phyloP scores from a whole-genome alignment of 2,797 vertebrate species.

The Neosalanx taihuensis region DNA sequence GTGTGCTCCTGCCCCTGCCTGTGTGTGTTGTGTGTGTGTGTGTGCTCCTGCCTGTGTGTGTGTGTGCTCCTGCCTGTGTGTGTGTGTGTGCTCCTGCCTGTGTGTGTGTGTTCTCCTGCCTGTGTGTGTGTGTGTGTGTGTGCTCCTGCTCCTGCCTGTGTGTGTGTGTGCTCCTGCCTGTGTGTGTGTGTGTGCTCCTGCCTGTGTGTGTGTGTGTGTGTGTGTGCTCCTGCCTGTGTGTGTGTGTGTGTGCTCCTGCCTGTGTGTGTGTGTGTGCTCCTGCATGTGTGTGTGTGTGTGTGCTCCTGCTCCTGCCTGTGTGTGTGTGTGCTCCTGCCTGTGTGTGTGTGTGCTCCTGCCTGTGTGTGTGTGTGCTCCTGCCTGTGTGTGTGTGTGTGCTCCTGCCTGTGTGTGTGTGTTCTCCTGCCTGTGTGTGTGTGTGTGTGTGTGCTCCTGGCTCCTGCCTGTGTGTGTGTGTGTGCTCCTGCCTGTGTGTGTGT shows the following conservation, averaged over 20 bases:
- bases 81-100: conserved; percentile 7
- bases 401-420: neutral
- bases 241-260: too few species aligned
- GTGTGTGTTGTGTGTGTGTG: neutral
- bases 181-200: too few species aligned
- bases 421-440: too few species aligned
- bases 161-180: too few species aligned
- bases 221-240: too few species aligned
- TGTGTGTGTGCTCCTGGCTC: neutral
- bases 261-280: too few species aligned
- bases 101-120: conserved; percentile 6
- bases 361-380: conserved; percentile 9
- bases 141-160: neutral
- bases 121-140: neutral
- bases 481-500: neutral
- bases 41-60: neutral
- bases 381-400: neutral
- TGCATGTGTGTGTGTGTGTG: neutral
- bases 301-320: neutral
- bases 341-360: conserved; percentile 3
- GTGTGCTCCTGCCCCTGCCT: too few species aligned
- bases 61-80: neutral
- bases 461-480: neutral
- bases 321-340: neutral
- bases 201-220: too few species aligned